phyloP scores from a whole-genome alignment of 2,113 vertebrate genomes.

The Hydrochoerus hydrochaeris region DNA sequence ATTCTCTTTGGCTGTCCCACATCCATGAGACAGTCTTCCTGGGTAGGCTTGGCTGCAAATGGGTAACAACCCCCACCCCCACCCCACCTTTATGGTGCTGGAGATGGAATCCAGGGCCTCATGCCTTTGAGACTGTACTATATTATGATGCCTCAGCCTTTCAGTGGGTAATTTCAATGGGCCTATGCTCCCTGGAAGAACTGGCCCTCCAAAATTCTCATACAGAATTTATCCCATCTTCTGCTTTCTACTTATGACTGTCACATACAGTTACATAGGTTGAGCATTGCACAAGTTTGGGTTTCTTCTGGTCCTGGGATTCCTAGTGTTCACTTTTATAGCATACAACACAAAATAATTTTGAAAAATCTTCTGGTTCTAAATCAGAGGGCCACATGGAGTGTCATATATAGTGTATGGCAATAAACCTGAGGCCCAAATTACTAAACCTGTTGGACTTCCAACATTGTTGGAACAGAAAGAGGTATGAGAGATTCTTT shows the following conservation, averaged over 20 bases:
- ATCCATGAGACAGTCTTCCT: not conserved
- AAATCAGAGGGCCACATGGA: not conserved
- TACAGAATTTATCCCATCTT: not conserved
- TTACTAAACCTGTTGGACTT: not conserved
- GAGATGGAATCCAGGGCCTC: not conserved
- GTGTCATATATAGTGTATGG: not conserved
- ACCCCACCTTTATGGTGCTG: not conserved
- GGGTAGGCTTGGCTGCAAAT: not conserved
- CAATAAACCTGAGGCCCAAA: not conserved
- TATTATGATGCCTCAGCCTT: too few species aligned
- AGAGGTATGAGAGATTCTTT: not conserved
- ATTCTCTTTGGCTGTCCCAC: not conserved
- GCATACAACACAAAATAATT: not conserved
- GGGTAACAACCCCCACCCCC: too few species aligned
- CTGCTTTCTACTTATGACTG: not conserved
- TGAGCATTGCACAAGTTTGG: not conserved
- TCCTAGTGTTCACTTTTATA: not conserved
- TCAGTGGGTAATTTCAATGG: not conserved
- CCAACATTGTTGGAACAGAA: not conserved
- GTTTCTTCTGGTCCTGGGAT: not conserved
- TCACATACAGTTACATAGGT: not conserved
- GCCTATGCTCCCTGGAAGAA: not conserved
- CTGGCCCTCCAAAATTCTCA: not conserved
- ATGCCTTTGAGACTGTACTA: not conserved
- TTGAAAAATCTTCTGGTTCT: not conserved